Base-by-base conservation (phyloP, 2,888 invertebrate genomes). In the Tetragonisca angustula region DNA sequence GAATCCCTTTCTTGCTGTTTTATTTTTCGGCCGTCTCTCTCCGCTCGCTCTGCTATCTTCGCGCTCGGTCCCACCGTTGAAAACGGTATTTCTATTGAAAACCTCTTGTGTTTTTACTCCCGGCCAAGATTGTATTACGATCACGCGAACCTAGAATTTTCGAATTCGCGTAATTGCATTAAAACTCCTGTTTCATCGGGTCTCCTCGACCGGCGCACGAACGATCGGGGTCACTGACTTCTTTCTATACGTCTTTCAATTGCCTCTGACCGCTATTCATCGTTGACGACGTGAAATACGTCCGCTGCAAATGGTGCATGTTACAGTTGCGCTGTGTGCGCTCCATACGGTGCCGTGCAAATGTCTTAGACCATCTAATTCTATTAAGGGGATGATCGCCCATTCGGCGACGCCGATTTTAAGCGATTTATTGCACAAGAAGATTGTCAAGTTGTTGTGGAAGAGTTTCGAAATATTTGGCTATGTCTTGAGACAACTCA, bases 1-100 rank as follows among this genome's bases (percentile, higher is more conserved):
- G 87, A 88, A 90, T 89, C 86, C 77, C 61, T 76, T 86, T 82
- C 83, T 87, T 76, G 27, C 62, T 65, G 54, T 52, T 67, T 78
- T 72, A 36, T 62, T 56, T 56, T 24, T 54, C 56, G 13, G 19
- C 17, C 54, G 50, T 9, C 13, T 32, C 24, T 24, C 43, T 43
- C 24, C 56, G 19, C 15, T 49, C 21, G 17, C 17, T 36, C 54
- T 2, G 24, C 24, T 50, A 27, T 36, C 32, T 49, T 19, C 50
- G n/a, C 24, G 24, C 32, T n/a, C 13, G 56, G 43, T 17, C 32
- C 17, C 50, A 11, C 27, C 4, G 3, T 1, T 17, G 1, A 11
- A 0, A 64, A 32, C 11, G 21, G 15, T 54, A 21, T 67, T 43
- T 27, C 15, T 9, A 24, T 56, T 13, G 56, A 24, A 54, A 64